Evolutionary conservation across 2,888 invertebrate species (phyloP).

Genomic region (Campoletis raptor): DNA sequence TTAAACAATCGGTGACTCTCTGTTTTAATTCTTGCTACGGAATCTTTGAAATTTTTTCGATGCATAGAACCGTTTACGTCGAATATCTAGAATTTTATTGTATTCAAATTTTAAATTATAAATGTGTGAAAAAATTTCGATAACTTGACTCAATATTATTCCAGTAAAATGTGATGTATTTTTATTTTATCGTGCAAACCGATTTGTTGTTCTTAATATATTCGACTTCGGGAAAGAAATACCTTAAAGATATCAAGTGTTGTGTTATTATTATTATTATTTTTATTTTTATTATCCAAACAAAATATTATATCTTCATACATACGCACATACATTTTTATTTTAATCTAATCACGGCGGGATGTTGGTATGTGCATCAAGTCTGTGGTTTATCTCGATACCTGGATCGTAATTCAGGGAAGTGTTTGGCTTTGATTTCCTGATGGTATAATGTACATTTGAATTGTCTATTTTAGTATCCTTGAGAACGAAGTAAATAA

Average conservation of each 20-base stretch:
- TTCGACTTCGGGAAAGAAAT: no score
- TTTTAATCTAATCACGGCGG: slow-evolving; percentile 59
- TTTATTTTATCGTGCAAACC: no score
- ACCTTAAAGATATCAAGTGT: background rate
- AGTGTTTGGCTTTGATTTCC: slow-evolving; percentile 61
- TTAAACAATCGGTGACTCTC: no score
- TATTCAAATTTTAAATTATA: no score
- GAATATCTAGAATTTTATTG: no score
- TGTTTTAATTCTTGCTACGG: no score
- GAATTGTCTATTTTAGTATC: slow-evolving; percentile 10
- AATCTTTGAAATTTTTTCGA: no score
- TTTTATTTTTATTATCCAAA: background rate
- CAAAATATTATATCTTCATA: background rate
- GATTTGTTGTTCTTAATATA: no score
- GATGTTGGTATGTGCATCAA: slow-evolving; percentile 24
- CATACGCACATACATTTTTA: background rate
- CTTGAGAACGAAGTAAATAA: background rate
- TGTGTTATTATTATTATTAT: background rate
- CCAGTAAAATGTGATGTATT: no score
- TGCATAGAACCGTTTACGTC: no score
- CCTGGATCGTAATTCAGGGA: slow-evolving; percentile 64
- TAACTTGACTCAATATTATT: no score
- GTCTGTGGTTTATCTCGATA: slow-evolving; percentile 62
- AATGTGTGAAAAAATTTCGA: no score
- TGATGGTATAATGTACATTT: slow-evolving; percentile 34